Evolutionary conservation across 1,140 invertebrate species (phyloP), one percentile per base, ranked within the genome.

Genomic region (Pollicipes pollicipes): DNA sequence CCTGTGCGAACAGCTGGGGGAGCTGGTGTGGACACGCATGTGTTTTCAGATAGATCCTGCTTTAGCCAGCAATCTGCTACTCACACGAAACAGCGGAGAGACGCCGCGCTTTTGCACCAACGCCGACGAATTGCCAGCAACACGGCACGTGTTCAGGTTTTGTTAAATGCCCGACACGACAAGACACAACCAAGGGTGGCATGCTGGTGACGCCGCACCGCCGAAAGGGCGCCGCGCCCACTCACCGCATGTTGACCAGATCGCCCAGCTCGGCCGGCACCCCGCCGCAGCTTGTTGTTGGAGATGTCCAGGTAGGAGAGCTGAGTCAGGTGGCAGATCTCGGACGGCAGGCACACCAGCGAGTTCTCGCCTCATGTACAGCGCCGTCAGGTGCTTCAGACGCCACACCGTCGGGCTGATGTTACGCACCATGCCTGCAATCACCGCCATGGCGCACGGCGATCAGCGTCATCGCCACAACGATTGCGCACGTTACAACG

Each of bases 281-380:
- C 80, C n/a, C 88, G 91, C 73, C 93, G 85, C 72, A 99, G 82
- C 82, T 97, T 97, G 81, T 97, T 97, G 80, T 87, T 88, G 74
- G 93, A 97, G 73, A 98, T 80, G 83, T 99, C 96, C 70, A 99
- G 82, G 71, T 88, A 87, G 75, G 88, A 87, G 73, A 99, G 83
- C 81, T 91, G 90, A 73, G 83, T 82, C 70, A 98, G 83, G 76
- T 85, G 86, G 76, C 85, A 86, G 75, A 98, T 94, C 78, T 97
- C 93, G 37, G 89, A 80, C 68, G 95, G 93, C 78, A 98, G 84
- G 76, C 90, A 85, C 75, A 88, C 86, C 75, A 98, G 83, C 78
- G 86, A 87, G 83, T 98, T 98, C 83, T 96, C 92, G 81, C 96
- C n/a, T 96, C 76, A 98, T 83, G 84, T 95, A 97, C 75, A 97